Percentiles rank a stretch among this genome's conserved stretches.
Evolutionary conservation across 2,797 vertebrate genomes (phyloP).

Genomic region (Onychomys leucogaster): DNA sequence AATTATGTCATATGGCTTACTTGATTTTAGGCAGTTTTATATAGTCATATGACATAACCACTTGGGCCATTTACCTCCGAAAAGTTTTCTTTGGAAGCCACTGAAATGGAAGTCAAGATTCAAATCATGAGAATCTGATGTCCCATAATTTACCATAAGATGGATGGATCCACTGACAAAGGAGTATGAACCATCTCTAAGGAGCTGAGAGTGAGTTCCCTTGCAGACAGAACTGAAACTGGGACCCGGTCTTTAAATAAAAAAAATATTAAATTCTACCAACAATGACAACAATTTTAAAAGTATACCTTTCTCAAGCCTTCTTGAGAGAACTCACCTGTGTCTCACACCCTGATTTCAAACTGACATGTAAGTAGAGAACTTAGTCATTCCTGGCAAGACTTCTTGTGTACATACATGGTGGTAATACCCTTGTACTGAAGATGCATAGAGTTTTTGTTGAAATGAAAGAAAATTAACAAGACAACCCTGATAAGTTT

Average conservation of each 20-base stretch:
- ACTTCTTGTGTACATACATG: not conserved
- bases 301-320: not conserved
- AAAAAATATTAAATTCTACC: not conserved
- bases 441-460: not conserved
- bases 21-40: not conserved
- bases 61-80: not conserved
- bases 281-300: not conserved
- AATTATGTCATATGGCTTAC: not conserved
- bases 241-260: not conserved
- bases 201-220: not conserved
- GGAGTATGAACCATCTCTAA: not conserved
- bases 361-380: not conserved
- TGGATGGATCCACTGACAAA: not conserved
- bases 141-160: not conserved
- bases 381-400: no score
- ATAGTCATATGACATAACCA: not conserved
- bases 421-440: not conserved
- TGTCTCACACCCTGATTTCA: not conserved
- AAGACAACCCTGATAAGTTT: not conserved
- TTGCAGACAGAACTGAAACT: not conserved
- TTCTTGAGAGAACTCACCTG: not conserved
- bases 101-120: not conserved
- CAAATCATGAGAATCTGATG: not conserved
- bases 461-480: slow-evolving; percentile 20
- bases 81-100: not conserved